A percentile compares a stretch with the other conserved stretches of the same genome.
Conservation (phyloP, 2,113 vertebrate genomes). For the Cromileptes altivelis region DNA sequence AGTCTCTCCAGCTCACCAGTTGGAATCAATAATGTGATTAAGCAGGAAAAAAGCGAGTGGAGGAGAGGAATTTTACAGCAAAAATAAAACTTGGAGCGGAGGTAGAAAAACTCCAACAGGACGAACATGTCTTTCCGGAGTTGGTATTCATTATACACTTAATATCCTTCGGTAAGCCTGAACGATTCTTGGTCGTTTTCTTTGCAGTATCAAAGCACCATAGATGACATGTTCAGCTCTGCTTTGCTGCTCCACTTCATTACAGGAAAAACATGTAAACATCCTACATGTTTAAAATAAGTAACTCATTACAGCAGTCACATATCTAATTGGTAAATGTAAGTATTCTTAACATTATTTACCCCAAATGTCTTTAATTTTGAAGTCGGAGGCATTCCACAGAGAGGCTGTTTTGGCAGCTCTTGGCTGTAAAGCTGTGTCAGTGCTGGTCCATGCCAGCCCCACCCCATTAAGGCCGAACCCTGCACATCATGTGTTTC, state of each 20-base stretch:
- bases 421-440: conserved; percentile 72
- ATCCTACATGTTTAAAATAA: conserved; percentile 31
- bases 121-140: conserved; percentile 49
- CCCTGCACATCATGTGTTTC: conserved; percentile 84
- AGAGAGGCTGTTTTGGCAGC: conserved; percentile 76
- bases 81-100: conserved; percentile 42
- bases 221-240: conserved; percentile 37
- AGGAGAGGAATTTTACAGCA: conserved; percentile 35
- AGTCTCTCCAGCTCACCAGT: conserved; percentile 39
- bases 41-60: conserved; percentile 23
- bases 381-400: conserved; percentile 60
- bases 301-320: conserved; percentile 40
- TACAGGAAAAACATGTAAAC: conserved; percentile 32
- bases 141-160: conserved; percentile 54
- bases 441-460: conserved; percentile 77
- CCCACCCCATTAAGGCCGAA: conserved; percentile 81
- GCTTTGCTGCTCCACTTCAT: conserved; percentile 23
- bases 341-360: conserved; percentile 58
- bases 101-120: conserved; percentile 23
- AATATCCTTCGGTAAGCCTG: conserved; percentile 31
- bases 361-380: conserved; percentile 72
- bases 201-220: conserved; percentile 26
- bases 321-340: conserved; percentile 31
- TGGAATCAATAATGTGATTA: conserved; percentile 58
- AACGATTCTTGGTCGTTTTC: conserved; percentile 42